These are phyloP conservation scores for Antitype chi DNA, from an alignment of 2,888 invertebrate genomes.

Conservation along the genomic window DNA sequence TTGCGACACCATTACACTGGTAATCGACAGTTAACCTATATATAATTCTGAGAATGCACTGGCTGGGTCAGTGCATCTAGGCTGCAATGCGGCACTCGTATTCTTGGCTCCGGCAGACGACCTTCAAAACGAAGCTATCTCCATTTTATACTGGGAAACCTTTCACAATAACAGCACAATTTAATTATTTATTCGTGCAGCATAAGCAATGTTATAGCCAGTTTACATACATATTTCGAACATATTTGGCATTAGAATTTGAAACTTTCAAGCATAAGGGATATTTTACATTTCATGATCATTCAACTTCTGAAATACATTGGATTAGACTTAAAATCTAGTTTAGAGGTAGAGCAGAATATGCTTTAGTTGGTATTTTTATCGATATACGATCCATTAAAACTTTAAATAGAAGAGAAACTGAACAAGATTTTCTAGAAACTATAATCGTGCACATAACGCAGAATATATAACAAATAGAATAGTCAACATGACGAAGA, in stretches of 20 bases:
- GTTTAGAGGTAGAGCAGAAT: background rate
- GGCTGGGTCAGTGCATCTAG: slow-evolving; percentile 68
- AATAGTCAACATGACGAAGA: background rate
- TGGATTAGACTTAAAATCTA: background rate
- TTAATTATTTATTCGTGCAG: slow-evolving; percentile 21
- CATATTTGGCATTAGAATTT: slow-evolving; percentile 9
- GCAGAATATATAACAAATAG: background rate
- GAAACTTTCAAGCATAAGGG: background rate
- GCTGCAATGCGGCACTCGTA: slow-evolving; percentile 73
- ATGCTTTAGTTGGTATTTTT: slow-evolving; percentile 1
- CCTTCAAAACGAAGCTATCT: slow-evolving; percentile 61
- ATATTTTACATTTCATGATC: slow-evolving; percentile 15
- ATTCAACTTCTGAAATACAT: background rate
- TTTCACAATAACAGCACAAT: slow-evolving; percentile 32
- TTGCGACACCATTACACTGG: slow-evolving; percentile 31
- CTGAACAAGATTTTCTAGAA: background rate
- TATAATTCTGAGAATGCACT: slow-evolving; percentile 64
- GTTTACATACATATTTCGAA: slow-evolving; percentile 14
- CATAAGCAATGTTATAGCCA: slow-evolving; percentile 18
- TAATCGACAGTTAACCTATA: slow-evolving; percentile 64
- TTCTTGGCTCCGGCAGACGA: slow-evolving; percentile 60
- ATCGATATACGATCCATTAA: slow-evolving; percentile 3
- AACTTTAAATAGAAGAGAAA: slow-evolving; percentile 13
- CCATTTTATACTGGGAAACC: slow-evolving; percentile 37
- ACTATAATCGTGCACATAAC: background rate